Evolutionary conservation across 2,113 vertebrate species (phyloP).

Genomic region (Equus przewalskii): DNA sequence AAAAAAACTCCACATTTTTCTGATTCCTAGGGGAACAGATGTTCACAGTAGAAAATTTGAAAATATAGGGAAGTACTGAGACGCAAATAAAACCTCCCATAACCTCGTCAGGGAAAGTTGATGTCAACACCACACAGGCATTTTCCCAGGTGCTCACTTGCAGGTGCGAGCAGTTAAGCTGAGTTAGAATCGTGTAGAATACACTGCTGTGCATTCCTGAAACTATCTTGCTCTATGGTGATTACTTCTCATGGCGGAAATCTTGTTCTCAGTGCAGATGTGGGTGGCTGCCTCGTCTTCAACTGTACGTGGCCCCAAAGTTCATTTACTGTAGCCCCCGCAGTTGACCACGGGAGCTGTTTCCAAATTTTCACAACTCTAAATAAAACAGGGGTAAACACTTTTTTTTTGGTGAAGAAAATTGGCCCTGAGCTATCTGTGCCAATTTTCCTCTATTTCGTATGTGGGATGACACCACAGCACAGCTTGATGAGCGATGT

Average conservation of each 20-base stretch:
- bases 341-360: background rate
- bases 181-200: background rate
- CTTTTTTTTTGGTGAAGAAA: no score
- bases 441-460: no score
- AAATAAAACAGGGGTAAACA: background rate
- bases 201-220: background rate
- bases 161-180: background rate
- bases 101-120: background rate
- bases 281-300: background rate
- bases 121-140: background rate
- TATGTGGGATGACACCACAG: no score
- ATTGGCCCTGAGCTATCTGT: no score
- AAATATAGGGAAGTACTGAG: background rate
- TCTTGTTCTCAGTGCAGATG: background rate
- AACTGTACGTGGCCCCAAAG: background rate
- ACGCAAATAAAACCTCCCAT: background rate
- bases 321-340: background rate
- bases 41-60: background rate
- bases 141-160: background rate
- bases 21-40: background rate
- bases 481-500: no score
- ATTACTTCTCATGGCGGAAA: background rate
- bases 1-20: background rate
- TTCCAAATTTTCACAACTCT: background rate
- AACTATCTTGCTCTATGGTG: background rate